phyloP scores from a whole-genome alignment of 2,113 vertebrate species.

The Cinclus mexicanus region DNA sequence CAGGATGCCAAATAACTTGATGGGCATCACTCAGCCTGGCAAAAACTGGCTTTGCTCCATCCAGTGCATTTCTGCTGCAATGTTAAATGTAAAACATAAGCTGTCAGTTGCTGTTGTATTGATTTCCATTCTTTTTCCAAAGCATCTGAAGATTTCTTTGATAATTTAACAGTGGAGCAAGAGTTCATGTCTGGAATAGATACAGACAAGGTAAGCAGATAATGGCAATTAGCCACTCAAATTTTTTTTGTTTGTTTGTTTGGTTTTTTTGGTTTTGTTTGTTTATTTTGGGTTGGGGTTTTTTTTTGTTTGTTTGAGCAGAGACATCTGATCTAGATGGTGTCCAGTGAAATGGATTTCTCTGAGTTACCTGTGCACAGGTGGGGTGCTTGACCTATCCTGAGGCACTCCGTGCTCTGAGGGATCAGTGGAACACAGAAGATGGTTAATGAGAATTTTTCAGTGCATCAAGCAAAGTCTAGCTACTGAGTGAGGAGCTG shows the following conservation, averaged over 20 bases:
- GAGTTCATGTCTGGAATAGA: slow-evolving; percentile 99
- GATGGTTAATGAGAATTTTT: background rate
- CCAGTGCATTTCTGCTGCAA: background rate
- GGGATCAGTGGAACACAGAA: background rate
- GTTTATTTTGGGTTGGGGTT: background rate
- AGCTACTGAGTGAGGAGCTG: background rate
- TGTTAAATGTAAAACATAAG: background rate
- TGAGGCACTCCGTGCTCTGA: background rate
- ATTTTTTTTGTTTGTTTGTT: fast-evolving
- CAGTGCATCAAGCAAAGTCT: background rate
- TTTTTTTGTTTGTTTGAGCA: background rate
- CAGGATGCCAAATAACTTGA: background rate
- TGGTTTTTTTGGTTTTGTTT: background rate
- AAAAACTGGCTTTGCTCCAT: background rate
- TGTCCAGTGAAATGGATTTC: background rate
- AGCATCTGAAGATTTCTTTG: slow-evolving; percentile 99
- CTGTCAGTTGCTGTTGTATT: background rate
- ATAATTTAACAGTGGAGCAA: slow-evolving; percentile 96
- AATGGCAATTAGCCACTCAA: background rate
- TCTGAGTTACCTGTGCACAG: background rate
- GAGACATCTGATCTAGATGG: background rate
- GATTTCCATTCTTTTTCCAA: slow-evolving; percentile 26
- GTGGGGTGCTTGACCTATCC: no score
- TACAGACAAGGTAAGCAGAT: slow-evolving; percentile 90
- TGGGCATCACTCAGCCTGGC: background rate